Evolutionary conservation across 2,888 invertebrate genomes (phyloP).

Genomic region (Tiphia femorata): DNA sequence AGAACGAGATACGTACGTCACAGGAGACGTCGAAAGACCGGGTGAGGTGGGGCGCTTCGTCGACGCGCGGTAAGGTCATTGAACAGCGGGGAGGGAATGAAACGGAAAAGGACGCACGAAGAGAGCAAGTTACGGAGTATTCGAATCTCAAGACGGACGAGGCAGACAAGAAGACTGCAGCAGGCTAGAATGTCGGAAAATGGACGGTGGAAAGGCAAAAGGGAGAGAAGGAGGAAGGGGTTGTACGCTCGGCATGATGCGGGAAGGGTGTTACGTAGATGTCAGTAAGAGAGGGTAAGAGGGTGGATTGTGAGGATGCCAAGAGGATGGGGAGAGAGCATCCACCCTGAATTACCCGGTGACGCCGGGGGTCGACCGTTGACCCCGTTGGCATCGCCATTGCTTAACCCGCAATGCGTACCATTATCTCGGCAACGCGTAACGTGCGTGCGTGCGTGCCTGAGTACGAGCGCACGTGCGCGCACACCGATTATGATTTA

Average conservation of each 20-base stretch:
- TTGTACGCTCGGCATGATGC: conserved; percentile 16
- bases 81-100: conserved; percentile 1
- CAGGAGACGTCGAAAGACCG: neutral
- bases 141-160: conserved; percentile 36
- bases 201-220: conserved; percentile 16
- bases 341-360: conserved; percentile 43
- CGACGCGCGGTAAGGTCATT: neutral
- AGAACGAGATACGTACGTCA: neutral
- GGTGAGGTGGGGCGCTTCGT: neutral
- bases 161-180: conserved; percentile 41
- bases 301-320: conserved; percentile 11
- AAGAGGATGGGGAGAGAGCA: conserved; percentile 29
- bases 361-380: conserved; percentile 58
- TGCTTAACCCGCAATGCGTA: conserved; percentile 54
- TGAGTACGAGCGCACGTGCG: conserved; percentile 29
- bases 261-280: conserved; percentile 15
- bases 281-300: conserved; percentile 14
- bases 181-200: conserved; percentile 37
- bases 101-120: neutral
- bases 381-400: conserved; percentile 55
- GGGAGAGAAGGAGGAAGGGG: conserved; percentile 6
- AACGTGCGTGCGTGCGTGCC: conserved; percentile 50
- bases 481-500: conserved; percentile 64
- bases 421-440: conserved; percentile 59
- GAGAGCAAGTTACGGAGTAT: conserved; percentile 36